Base-by-base conservation (phyloP, 2,888 invertebrate species). In the Pterostichus niger region DNA sequence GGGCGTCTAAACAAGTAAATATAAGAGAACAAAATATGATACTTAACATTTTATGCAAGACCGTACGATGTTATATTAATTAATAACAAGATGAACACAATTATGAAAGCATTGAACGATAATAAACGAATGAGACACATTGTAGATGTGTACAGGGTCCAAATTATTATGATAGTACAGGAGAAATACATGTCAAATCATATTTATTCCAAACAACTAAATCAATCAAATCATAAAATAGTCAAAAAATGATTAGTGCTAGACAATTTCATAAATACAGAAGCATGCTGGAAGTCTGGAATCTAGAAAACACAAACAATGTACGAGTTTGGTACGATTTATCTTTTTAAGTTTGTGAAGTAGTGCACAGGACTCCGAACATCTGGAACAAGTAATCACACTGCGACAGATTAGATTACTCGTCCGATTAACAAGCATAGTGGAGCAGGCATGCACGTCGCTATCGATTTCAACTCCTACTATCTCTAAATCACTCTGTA, bases 371-470 rank as follows among this genome's bases (percentile, higher is more conserved):
- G 59, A 52, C 54, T 40, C 13, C 56, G 31, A 73, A 49, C 9
- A 87, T 86, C 87, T 87, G 87, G 85, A 87, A 87, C 86, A 87
- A 87, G 87, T 86, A 87, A 87, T 86, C 87, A 86, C 49, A 7
- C 46, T 15, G 44, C 35, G 44, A 79, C 44, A 80, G 84, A 86
- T 85, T 61, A 85, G 87, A 87, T 87, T 87, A 87, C 87, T 87
- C 86, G 86, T 86, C 86, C 85, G 85, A 85, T 85, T 40, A 40
- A 40, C 84, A 85, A 85, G 52, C 73, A 46, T 44, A 73, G 44
- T 59, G 59, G 59, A 24, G 59, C 59, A 31, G 24, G 24, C 59
- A 59, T 59, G 59, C 59, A 59, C 40, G 24, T 24, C 56, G 56
- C 56, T 5, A 54, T 56, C n/a, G n/a, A n/a, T n/a, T n/a, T n/a